These are phyloP conservation scores for Anarhynchus alexandrinus DNA, from an alignment of 2,113 vertebrate species.

Conservation along the genomic window DNA sequence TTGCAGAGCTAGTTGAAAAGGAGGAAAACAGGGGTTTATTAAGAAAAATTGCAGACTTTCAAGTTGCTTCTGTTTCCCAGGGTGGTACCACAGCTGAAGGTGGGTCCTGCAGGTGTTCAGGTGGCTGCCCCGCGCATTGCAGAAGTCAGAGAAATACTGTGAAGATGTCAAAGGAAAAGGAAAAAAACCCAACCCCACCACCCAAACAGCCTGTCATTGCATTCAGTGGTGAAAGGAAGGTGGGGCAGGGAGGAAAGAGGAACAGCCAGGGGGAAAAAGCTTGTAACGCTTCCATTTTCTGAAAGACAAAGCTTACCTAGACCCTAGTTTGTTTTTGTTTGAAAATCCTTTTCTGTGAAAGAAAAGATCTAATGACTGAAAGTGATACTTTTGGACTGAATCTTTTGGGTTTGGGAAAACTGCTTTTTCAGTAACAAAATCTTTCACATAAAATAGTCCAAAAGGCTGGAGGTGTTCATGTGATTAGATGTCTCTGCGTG, in stretches of 20 bases:
- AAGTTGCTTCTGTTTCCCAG: not conserved
- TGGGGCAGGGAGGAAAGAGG: not conserved
- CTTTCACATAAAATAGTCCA: not conserved
- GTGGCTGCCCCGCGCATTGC: accelerated
- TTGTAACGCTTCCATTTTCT: not conserved
- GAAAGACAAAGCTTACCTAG: not conserved
- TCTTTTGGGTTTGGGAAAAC: not conserved
- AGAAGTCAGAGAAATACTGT: not conserved
- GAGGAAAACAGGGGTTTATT: not conserved
- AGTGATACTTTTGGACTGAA: not conserved
- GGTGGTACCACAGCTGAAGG: not conserved
- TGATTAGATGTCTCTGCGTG: not conserved
- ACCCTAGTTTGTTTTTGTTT: not conserved
- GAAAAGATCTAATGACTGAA: not conserved
- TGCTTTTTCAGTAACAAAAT: not conserved
- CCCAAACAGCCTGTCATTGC: not conserved
- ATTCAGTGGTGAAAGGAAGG: not conserved
- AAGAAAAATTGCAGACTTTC: not conserved
- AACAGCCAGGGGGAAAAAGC: not conserved
- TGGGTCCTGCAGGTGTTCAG: not conserved
- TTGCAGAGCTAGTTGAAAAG: not conserved
- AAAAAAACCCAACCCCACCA: not conserved
- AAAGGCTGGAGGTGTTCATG: not conserved
- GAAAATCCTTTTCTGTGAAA: not conserved
- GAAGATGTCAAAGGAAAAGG: not conserved